A percentile compares a stretch with the other conserved stretches of the same genome.
Conservation (phyloP, 2,888 invertebrate genomes). For the Meteorus cinctellus region DNA sequence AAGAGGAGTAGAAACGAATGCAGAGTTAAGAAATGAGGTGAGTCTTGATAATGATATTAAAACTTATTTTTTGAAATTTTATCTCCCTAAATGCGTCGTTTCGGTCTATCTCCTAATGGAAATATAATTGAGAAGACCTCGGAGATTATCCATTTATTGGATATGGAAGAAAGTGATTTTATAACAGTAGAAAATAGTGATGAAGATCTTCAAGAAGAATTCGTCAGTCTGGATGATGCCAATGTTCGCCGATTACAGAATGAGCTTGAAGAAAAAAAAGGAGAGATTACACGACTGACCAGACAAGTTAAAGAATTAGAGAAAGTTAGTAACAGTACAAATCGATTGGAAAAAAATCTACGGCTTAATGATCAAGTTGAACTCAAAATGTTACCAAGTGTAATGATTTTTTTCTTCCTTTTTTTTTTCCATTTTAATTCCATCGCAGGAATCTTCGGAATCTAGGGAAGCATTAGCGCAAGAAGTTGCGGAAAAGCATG, state of each 20-base stretch:
- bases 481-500: slow-evolving; percentile 77
- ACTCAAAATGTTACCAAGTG: neutral
- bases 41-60: slow-evolving; percentile 48
- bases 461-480: slow-evolving; percentile 76
- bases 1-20: slow-evolving; percentile 47
- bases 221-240: slow-evolving; percentile 40
- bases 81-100: neutral
- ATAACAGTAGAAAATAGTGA: slow-evolving; percentile 41
- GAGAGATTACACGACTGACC: slow-evolving; percentile 55
- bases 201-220: slow-evolving; percentile 45
- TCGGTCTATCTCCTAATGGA: neutral
- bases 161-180: slow-evolving; percentile 61
- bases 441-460: slow-evolving; percentile 73
- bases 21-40: slow-evolving; percentile 56
- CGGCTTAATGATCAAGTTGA: neutral
- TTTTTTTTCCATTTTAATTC: slow-evolving; percentile 22
- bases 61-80: slow-evolving; percentile 13
- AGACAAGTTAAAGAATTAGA: slow-evolving; percentile 54
- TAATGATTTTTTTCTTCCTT: slow-evolving; percentile 21
- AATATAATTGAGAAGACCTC: slow-evolving; percentile 21
- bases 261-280: slow-evolving; percentile 58
- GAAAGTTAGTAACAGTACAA: slow-evolving; percentile 62
- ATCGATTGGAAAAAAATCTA: slow-evolving; percentile 1
- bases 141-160: slow-evolving; percentile 61
- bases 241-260: slow-evolving; percentile 54